Conservation (phyloP, 2,888 invertebrate species). For the Gymnocheta viridis region DNA sequence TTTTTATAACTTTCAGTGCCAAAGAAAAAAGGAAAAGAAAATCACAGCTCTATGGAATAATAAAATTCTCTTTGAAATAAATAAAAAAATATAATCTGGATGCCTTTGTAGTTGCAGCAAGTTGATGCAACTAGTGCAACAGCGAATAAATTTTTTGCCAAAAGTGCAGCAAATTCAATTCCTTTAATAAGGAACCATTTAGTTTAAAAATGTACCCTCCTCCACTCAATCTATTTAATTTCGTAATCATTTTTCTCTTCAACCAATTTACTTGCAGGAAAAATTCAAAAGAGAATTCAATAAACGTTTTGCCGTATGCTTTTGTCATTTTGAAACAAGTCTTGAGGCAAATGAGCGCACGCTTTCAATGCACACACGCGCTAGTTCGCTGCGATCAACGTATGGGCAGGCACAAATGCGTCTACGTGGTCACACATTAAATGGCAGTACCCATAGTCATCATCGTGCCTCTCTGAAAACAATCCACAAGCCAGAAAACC, state of each 20-base stretch:
- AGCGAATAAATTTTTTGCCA: no score
- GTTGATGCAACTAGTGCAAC: no score
- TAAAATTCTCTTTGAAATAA: no score
- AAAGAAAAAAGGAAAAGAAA: no score
- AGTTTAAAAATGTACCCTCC: no score
- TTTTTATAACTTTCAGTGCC: no score
- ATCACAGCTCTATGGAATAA: no score
- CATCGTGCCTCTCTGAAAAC: conserved; percentile 11
- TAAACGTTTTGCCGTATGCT: conserved; percentile 86
- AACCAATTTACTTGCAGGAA: conserved; percentile 84
- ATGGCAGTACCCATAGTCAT: conserved; percentile 34
- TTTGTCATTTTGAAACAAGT: conserved; percentile 78
- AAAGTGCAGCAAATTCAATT: no score
- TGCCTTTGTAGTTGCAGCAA: no score
- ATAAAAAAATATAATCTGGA: no score
- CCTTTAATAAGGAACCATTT: no score
- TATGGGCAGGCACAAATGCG: conserved; percentile 80
- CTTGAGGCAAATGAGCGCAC: conserved; percentile 79
- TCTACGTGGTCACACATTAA: conserved; percentile 77
- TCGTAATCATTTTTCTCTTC: conserved; percentile 12
- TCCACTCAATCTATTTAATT: background rate
- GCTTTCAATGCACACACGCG: conserved; percentile 80
- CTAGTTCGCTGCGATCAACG: conserved; percentile 80
- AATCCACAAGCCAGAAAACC: conserved; percentile 35
- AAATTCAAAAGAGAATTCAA: conserved; percentile 91